These are phyloP conservation scores for Hypanus sabinus DNA, from an alignment of 2,113 vertebrate species.

Conservation along the genomic window DNA sequence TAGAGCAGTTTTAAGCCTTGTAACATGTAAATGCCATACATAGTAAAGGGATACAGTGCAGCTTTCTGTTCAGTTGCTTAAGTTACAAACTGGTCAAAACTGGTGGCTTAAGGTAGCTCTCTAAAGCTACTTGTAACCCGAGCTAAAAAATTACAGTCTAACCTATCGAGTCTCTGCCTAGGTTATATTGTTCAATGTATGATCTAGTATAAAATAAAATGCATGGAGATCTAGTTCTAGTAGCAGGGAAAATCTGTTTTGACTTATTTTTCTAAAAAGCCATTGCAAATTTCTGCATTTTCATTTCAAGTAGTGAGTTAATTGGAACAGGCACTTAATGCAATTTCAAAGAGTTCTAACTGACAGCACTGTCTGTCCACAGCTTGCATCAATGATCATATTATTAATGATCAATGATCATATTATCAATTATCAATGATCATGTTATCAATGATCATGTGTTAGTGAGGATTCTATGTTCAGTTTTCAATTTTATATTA, in stretches of 20 bases:
- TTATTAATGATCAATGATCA: too few species aligned
- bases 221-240: not conserved
- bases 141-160: constrained; percentile 11
- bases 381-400: not conserved
- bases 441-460: not conserved
- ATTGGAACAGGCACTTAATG: not conserved
- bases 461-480: not conserved
- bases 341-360: not conserved
- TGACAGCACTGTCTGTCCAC: not conserved
- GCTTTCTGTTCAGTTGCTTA: not conserved
- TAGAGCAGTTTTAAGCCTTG: not conserved
- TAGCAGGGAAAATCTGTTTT: constrained; percentile 25
- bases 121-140: not conserved
- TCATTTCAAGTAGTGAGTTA: not conserved
- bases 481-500: not conserved
- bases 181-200: not conserved
- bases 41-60: not conserved
- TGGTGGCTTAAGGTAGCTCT: not conserved
- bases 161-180: not conserved
- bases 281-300: not conserved
- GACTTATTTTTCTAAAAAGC: not conserved
- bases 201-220: not conserved
- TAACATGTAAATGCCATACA: not conserved
- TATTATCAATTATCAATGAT: not conserved
- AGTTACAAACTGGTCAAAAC: not conserved